Conservation (phyloP, 2,888 invertebrate genomes). For the Cantharis lateralis region DNA sequence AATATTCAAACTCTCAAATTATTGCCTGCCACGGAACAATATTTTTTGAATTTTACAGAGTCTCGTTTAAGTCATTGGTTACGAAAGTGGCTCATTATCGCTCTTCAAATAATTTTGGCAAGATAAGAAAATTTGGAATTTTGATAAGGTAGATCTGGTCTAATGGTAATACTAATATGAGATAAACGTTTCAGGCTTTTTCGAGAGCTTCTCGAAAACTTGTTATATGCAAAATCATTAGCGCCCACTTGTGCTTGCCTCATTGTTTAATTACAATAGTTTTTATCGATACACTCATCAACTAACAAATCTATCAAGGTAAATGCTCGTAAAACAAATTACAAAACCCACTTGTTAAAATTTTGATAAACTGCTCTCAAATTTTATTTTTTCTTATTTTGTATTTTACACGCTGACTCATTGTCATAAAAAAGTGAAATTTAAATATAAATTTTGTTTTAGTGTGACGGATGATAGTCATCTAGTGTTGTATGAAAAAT, state of each 20-base stretch:
- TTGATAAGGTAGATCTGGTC: neutral
- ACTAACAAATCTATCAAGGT: neutral
- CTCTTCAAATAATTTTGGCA: neutral
- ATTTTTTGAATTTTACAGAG: no score
- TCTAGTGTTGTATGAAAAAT: constrained; percentile 1
- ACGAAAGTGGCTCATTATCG: neutral
- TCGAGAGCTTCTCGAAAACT: neutral
- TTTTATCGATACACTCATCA: neutral
- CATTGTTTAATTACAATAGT: neutral
- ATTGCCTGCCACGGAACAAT: no score
- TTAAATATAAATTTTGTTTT: constrained; percentile 3
- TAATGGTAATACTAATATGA: neutral
- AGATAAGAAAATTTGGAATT: neutral
- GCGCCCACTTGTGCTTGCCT: neutral
- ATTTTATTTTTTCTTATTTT: neutral
- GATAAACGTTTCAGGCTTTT: neutral
- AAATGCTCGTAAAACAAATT: neutral
- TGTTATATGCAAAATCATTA: neutral
- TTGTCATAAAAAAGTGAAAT: neutral
- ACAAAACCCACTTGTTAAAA: neutral
- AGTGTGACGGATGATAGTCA: constrained; percentile 1
- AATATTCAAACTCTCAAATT: no score
- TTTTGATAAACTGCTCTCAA: neutral
- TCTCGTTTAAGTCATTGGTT: no score
- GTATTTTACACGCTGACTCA: neutral